Evolutionary conservation across 2,113 vertebrate genomes (phyloP).

Genomic region (Zosterops lateralis): DNA sequence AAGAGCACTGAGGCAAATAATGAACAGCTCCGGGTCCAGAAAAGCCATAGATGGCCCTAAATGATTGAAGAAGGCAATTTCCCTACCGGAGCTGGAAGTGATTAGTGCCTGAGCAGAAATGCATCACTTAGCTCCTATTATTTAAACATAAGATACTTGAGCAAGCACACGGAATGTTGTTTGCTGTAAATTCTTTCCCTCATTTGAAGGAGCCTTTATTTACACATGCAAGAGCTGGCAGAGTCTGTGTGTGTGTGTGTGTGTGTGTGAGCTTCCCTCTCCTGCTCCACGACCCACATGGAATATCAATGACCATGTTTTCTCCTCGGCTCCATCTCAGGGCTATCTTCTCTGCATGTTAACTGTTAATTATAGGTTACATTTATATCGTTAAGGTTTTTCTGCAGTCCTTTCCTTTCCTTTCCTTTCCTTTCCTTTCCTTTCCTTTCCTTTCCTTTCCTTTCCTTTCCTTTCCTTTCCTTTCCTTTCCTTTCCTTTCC

Average conservation of each 20-base stretch:
- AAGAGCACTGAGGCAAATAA: neutral
- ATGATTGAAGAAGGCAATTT: constrained; percentile 44
- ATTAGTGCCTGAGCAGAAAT: constrained; percentile 26
- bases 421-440: too few species aligned
- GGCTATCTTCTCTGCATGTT: constrained; percentile 7
- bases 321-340: neutral
- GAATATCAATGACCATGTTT: constrained; percentile 44
- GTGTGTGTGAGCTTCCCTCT: neutral
- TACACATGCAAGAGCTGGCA: neutral
- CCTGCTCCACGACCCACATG: neutral
- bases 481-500: too few species aligned
- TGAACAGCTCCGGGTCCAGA: neutral
- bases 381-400: constrained; percentile 7
- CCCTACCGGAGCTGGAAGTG: neutral
- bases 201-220: neutral
- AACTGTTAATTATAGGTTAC: constrained; percentile 43
- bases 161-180: neutral
- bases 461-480: too few species aligned
- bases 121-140: constrained; percentile 12
- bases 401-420: neutral
- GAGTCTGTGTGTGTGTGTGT: too few species aligned
- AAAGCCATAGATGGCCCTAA: neutral
- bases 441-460: too few species aligned
- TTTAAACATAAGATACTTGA: constrained; percentile 31
- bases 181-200: constrained; percentile 3